Percentiles rank a stretch among this genome's conserved stretches.
Evolutionary conservation across 2,888 invertebrate genomes (phyloP).

Genomic region (Campopleginae sp.): DNA sequence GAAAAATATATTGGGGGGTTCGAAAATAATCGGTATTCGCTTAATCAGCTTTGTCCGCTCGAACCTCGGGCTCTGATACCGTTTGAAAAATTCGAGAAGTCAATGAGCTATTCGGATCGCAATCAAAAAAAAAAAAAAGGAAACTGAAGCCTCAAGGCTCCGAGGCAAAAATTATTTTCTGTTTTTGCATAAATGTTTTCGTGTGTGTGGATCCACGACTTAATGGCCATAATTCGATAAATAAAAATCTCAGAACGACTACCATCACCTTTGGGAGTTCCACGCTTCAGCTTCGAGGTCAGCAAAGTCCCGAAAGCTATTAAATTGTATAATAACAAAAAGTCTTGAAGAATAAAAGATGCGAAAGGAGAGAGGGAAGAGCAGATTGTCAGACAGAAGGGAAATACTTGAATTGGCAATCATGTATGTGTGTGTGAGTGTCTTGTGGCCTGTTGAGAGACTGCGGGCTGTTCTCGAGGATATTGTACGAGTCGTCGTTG

Average conservation of each 20-base stretch:
- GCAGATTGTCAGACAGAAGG: constrained; percentile 50
- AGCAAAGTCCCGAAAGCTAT: constrained; percentile 1
- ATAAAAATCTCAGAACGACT: not conserved
- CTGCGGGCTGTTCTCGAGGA: constrained; percentile 46
- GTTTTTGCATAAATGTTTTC: not conserved
- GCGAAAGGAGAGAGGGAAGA: constrained; percentile 27
- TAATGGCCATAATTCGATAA: not conserved
- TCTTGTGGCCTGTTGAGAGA: constrained; percentile 32
- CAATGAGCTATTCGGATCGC: not conserved
- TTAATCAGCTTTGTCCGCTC: not conserved
- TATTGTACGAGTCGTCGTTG: constrained; percentile 57
- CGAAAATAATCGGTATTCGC: not conserved
- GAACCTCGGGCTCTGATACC: not conserved
- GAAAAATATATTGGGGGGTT: not conserved
- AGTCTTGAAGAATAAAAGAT: constrained; percentile 22
- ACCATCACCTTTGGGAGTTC: not conserved
- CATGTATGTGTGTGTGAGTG: constrained; percentile 53
- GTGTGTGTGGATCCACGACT: not conserved
- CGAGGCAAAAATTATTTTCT: not conserved
- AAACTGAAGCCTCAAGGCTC: not conserved
- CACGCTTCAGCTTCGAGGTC: constrained; percentile 20
- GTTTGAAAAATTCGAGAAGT: not conserved
- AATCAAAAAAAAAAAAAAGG: not conserved
- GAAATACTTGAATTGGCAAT: constrained; percentile 35
- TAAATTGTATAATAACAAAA: constrained; percentile 11